These are phyloP conservation scores for Drosophila picticornis DNA, from an alignment of 2,888 invertebrate genomes.

Conservation along the genomic window DNA sequence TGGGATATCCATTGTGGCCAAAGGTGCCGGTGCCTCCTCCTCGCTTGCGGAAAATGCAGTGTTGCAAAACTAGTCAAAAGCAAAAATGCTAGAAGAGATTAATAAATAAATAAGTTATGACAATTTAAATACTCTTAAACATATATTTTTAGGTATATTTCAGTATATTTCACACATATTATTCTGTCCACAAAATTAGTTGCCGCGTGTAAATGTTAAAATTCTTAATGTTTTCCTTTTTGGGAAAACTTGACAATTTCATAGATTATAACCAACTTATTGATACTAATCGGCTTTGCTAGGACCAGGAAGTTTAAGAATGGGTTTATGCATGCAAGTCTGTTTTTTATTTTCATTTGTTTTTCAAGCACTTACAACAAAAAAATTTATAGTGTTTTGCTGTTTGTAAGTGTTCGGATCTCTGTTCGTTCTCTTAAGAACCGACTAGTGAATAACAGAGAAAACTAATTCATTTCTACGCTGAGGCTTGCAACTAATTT, in stretches of 20 bases:
- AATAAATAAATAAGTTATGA: not conserved
- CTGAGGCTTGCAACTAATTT: not conserved
- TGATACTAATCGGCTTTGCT: not conserved
- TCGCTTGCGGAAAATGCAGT: constrained; percentile 7
- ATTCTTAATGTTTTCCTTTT: not conserved
- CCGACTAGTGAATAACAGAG: not conserved
- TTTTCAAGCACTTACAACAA: not conserved
- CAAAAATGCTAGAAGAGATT: constrained; percentile 20
- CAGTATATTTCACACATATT: not conserved
- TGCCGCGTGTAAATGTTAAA: not conserved
- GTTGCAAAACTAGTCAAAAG: constrained; percentile 14
- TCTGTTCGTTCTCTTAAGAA: not conserved
- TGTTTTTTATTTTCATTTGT: not conserved
- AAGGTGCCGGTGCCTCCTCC: constrained; percentile 1
- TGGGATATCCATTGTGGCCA: constrained; percentile 72
- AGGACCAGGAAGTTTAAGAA: not conserved
- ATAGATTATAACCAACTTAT: not conserved
- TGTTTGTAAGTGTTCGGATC: no score
- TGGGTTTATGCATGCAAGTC: not conserved
- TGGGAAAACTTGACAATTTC: not conserved
- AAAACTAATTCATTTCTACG: not conserved
- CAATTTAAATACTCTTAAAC: not conserved
- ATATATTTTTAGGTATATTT: not conserved
- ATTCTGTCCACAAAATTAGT: not conserved
- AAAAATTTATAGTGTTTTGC: not conserved